Percentiles rank a stretch among this genome's conserved stretches.
phyloP scores from a whole-genome alignment of 2,113 vertebrate species.

The Periophthalmodon schlosseri region DNA sequence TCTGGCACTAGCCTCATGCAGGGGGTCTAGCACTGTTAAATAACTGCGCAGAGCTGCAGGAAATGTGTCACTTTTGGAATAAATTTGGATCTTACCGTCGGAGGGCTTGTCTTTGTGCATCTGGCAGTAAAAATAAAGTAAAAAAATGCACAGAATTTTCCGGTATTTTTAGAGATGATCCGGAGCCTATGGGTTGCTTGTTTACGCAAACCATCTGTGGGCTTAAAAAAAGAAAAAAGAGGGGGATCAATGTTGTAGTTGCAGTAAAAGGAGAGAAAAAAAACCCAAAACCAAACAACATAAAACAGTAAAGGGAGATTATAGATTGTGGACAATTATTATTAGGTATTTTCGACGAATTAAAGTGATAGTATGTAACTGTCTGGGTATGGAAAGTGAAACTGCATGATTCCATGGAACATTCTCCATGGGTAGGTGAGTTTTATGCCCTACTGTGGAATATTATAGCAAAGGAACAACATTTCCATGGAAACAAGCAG shows the following conservation, averaged over 20 bases:
- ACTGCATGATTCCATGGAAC: no score
- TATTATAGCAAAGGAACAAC: no score
- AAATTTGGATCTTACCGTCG: background rate
- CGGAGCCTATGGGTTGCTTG: background rate
- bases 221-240: background rate
- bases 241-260: background rate
- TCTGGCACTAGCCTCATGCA: background rate
- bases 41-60: background rate
- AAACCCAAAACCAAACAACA: background rate
- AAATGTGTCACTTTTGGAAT: slow-evolving; percentile 7
- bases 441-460: no score
- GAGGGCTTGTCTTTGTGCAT: background rate
- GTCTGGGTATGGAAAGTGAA: no score
- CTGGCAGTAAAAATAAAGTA: background rate
- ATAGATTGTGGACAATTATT: no score
- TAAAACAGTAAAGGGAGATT: no score
- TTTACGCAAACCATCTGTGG: slow-evolving; percentile 16
- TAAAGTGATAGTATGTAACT: no score
- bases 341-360: no score
- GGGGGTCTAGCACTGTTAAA: background rate
- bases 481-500: no score
- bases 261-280: background rate
- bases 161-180: slow-evolving; percentile 2
- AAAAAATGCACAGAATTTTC: slow-evolving; percentile 7
- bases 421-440: no score